These are phyloP conservation scores for Tetheella fluctuosa DNA, from an alignment of 2,888 invertebrate genomes.

Conservation along the genomic window DNA sequence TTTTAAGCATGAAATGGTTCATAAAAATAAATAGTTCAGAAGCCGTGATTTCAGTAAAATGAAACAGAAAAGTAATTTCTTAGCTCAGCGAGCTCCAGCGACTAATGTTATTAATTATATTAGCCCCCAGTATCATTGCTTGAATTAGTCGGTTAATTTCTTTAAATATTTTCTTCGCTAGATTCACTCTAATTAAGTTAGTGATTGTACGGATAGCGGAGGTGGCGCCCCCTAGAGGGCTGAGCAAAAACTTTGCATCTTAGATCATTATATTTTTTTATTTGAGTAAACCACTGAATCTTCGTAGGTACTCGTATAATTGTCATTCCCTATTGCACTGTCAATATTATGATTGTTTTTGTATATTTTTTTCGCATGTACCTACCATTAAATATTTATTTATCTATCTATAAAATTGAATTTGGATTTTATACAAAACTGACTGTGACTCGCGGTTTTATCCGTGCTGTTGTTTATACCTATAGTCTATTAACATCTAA, in stretches of 20 bases:
- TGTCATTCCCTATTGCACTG: too few relatives aligned
- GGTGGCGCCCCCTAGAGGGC: slow-evolving; percentile 29
- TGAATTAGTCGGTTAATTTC: slow-evolving; percentile 69
- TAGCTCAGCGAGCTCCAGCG: slow-evolving; percentile 21
- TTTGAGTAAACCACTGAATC: slow-evolving; percentile 53
- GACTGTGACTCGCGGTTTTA: too few relatives aligned
- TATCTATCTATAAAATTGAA: too few relatives aligned
- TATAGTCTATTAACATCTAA: too few relatives aligned
- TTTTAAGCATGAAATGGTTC: not conserved
- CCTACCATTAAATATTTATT: too few relatives aligned
- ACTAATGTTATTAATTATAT: slow-evolving; percentile 52
- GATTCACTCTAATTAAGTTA: slow-evolving; percentile 68
- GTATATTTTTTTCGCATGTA: too few relatives aligned
- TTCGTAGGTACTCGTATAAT: slow-evolving; percentile 40
- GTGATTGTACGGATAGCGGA: slow-evolving; percentile 54
- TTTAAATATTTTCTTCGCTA: slow-evolving; percentile 66
- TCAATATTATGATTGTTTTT: too few relatives aligned
- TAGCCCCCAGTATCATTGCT: slow-evolving; percentile 54
- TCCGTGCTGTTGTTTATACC: too few relatives aligned
- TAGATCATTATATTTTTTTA: slow-evolving; percentile 65
- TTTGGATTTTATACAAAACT: too few relatives aligned
- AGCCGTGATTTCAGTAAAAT: slow-evolving; percentile 10
- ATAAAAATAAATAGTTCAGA: slow-evolving; percentile 3
- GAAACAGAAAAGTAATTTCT: slow-evolving; percentile 15
- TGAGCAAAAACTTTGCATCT: slow-evolving; percentile 53